A percentile compares a stretch with the other conserved stretches of the same genome.
Evolutionary conservation across 2,888 invertebrate species (phyloP).

Genomic region (Troides helena): DNA sequence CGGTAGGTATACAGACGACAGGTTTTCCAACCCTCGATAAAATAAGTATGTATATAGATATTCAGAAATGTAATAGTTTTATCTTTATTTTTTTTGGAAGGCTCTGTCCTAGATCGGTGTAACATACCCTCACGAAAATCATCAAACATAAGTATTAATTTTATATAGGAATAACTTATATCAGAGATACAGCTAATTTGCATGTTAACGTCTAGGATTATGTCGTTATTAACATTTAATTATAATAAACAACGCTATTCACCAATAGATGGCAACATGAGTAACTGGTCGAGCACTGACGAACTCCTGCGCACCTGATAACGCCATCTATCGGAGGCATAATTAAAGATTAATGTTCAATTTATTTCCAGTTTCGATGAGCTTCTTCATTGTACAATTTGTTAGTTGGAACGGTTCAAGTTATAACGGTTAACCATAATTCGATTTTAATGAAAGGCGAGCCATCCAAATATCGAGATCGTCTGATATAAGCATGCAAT

Average conservation of each 20-base stretch:
- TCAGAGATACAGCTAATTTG: no score
- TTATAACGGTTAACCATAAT: slow-evolving; percentile 51
- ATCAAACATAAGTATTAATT: no score
- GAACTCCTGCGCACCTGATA: slow-evolving; percentile 50
- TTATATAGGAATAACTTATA: no score
- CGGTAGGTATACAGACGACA: no score
- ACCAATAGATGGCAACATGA: slow-evolving; percentile 59
- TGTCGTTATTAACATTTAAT: no score
- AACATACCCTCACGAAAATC: no score
- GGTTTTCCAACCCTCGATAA: no score
- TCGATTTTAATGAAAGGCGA: slow-evolving; percentile 68
- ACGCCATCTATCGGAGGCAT: slow-evolving; percentile 44
- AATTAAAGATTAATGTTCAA: slow-evolving; percentile 23
- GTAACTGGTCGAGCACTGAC: slow-evolving; percentile 19
- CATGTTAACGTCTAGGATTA: no score
- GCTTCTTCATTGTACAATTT: slow-evolving; percentile 26
- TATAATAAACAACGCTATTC: slow-evolving; percentile 45
- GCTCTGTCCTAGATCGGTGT: no score
- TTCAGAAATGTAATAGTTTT: no score
- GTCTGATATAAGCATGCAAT: slow-evolving; percentile 53
- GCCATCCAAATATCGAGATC: slow-evolving; percentile 56
- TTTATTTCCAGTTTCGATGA: slow-evolving; percentile 35
- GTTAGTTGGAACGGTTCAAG: not conserved
- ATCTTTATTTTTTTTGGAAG: no score
- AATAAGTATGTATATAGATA: no score